Conservation (phyloP, 2,888 invertebrate species). For the Spisula solida region DNA sequence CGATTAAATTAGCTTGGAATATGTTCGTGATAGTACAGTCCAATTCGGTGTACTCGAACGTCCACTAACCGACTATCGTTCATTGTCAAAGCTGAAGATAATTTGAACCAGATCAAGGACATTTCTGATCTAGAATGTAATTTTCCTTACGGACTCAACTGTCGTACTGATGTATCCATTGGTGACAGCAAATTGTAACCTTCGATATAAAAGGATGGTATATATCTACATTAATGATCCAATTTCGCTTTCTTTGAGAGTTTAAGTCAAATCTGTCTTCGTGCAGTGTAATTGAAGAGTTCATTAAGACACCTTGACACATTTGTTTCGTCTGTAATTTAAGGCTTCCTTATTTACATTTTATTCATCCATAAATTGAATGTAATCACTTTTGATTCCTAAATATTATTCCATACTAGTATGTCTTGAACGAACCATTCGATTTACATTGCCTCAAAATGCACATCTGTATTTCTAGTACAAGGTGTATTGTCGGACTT, state of each 20-base stretch:
- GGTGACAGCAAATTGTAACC: neutral
- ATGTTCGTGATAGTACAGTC: too few relatives aligned
- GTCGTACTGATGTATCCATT: neutral
- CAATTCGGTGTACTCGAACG: neutral
- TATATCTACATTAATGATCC: neutral
- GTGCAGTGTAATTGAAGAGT: neutral
- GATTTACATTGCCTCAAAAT: too few relatives aligned
- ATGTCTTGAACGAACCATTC: too few relatives aligned
- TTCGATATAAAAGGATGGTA: neutral
- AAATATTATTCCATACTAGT: neutral
- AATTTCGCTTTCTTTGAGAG: neutral
- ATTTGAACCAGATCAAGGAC: neutral
- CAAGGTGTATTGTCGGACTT: too few relatives aligned
- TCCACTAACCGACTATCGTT: neutral
- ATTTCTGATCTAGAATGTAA: neutral
- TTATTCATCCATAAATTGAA: neutral
- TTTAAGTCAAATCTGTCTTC: neutral
- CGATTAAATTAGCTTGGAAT: too few relatives aligned
- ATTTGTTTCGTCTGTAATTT: slow-evolving; percentile 2
- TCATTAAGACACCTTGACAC: slow-evolving; percentile 5
- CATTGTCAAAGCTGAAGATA: neutral
- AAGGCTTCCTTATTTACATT: neutral
- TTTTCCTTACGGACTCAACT: neutral
- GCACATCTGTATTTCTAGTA: too few relatives aligned
- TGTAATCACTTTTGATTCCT: neutral